Evolutionary conservation across 2,797 vertebrate species (phyloP).

Genomic region (Remorina albescens): DNA sequence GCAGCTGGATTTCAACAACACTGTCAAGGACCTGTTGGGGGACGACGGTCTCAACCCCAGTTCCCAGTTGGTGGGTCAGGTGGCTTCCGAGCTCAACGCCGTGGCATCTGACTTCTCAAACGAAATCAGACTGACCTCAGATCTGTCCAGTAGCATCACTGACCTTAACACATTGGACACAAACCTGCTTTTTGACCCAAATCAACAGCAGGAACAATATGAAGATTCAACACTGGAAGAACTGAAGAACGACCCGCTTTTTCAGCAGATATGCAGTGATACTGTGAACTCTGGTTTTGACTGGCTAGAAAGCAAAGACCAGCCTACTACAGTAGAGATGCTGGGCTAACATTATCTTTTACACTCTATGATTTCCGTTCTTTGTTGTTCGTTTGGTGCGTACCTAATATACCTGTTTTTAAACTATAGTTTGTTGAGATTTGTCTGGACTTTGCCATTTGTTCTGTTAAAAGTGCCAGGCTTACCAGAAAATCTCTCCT

Average conservation of each 20-base stretch:
- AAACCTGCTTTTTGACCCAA: conserved; percentile 98
- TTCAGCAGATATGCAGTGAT: conserved; percentile 99
- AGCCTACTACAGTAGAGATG: conserved; percentile 98
- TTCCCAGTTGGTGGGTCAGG: conserved; percentile 95
- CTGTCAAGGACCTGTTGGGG: conserved; percentile 96
- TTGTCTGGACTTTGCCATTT: conserved; percentile 93
- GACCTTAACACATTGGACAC: conserved; percentile 98
- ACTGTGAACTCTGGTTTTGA: conserved; percentile 98
- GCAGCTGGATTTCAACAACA: conserved; percentile 96
- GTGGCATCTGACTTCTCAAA: conserved; percentile 95
- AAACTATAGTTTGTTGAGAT: conserved; percentile 82
- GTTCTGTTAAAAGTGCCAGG: conserved; percentile 97
- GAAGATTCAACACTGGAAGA: conserved; percentile 99
- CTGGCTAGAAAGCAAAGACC: conserved; percentile 99
- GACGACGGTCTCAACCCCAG: conserved; percentile 94
- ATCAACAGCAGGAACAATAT: conserved; percentile 97
- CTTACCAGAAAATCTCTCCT: conserved; percentile 91
- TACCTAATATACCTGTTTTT: conserved; percentile 84
- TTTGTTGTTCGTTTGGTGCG: conserved; percentile 80
- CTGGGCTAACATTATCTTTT: conserved; percentile 90
- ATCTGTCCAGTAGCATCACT: conserved; percentile 99
- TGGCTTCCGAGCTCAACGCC: conserved; percentile 92
- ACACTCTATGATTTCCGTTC: conserved; percentile 82
- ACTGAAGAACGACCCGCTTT: conserved; percentile 98
- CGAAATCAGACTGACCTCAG: conserved; percentile 96